Base-by-base conservation (phyloP, 2,797 vertebrate genomes). In the Silurus aristotelis region DNA sequence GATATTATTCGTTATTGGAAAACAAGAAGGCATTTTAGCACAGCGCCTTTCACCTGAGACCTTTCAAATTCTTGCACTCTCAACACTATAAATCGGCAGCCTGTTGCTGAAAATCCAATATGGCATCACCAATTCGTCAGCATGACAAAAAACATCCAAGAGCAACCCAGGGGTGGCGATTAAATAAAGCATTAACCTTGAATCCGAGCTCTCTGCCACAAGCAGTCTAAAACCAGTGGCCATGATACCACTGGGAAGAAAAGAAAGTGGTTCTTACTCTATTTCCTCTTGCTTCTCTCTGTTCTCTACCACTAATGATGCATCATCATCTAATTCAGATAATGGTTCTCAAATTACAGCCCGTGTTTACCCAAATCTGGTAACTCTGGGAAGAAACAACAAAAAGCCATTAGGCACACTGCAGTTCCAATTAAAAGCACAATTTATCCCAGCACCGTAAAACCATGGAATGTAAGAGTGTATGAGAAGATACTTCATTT, bases 141-240 rank as follows among this genome's bases (percentile, higher is more conserved):
- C 88, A 91, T n/a, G 92, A 85, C 89, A 90, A 86, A 84, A 77
- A 90, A 91, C 89, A 89, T 90, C 89, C 87, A 88, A 87, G 86
- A 78, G 80, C 87, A 88, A 85, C 87, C 85, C 80, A 84, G 70
- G 80, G 83, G 86, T 86, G 48, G 83, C 55, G 87, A 90, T 90
- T 88, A 89, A 90, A 87, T 89, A 90, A 90, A 88, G 87, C 87
- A 85, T 46, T 64, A 77, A 87, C 84, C 88, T 87, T 80, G 83
- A 73, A 84, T 87, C 72, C 4, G 61, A 84, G 82, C 83, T 84
- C 46, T 80, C 27, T 80, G 86, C 77, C 75, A 66, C 66, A 79
- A 64, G 85, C 60, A 25, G 68, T 66, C 60, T 84, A 75, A 83
- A 68, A 71, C 68, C 9, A 31, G 60, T 75, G 68, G 61, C 61